Evolutionary conservation across 2,888 invertebrate genomes (phyloP), one percentile per base, ranked within the genome.

Genomic region (Pegoplata infirma): DNA sequence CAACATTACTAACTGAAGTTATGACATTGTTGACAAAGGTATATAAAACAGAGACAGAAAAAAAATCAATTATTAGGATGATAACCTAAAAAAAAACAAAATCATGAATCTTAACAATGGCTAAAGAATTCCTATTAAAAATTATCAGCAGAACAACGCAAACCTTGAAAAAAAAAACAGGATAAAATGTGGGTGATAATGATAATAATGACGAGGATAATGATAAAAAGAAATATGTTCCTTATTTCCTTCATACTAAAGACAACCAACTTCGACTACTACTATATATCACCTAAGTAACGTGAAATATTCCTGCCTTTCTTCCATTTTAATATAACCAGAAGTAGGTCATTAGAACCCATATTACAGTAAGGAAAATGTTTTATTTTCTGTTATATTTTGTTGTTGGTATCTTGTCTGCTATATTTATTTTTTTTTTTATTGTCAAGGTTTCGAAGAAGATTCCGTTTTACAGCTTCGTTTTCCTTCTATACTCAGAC

Each of bases 401-500:
- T 58, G 16, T 40, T 32, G 46, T 32, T 55, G n/a, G 10, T 49
- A 58, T 74, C 36, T 40, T 40, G 77, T 73, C 73, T 78, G 68
- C n/a, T n/a, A n/a, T n/a, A n/a, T n/a, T n/a, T n/a, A n/a, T n/a
- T 36, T 32, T 28, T 61, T 36, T 51, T 79, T 66, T 71, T 79
- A 79, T 75, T 79, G 79, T 79, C 79, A 79, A 79, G 79, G 79
- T 79, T 79, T 75, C 55, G 46, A 36, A 44, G 51, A 49, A 75
- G 56, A 23, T 58, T 25, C 36, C 36, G 47, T 51, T 64, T 49
- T 28, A 21, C 61, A 68, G 55, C 14, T 59, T 68, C 51, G 28
- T 40, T 40, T 40, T 40, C 12, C n/a, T 2, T n/a, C 36, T 40
- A 40, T 12, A 12, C n/a, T n/a, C 36, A n/a, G n/a, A 40, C 36